phyloP scores from a whole-genome alignment of 2,888 invertebrate species.

The Ochropleura plecta region DNA sequence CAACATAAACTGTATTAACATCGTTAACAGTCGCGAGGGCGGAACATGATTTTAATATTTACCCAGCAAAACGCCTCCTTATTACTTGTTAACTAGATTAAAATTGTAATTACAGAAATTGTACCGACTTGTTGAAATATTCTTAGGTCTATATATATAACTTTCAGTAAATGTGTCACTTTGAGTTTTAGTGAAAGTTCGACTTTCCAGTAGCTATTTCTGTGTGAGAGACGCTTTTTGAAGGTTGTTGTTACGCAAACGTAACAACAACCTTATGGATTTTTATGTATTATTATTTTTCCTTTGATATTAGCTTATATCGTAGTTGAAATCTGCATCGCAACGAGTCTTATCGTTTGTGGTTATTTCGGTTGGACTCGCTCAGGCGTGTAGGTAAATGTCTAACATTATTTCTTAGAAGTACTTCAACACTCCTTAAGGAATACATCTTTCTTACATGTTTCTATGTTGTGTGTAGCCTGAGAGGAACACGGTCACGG shows the following conservation, averaged over 20 bases:
- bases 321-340: too few relatives aligned
- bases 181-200: not conserved
- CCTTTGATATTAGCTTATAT: too few relatives aligned
- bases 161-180: not conserved
- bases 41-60: conserved; percentile 66
- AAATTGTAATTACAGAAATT: conserved; percentile 43
- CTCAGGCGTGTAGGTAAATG: not conserved
- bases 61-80: conserved; percentile 60
- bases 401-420: conserved; percentile 12
- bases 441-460: conserved; percentile 18
- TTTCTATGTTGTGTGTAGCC: not conserved
- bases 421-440: conserved; percentile 23
- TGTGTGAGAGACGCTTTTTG: not conserved
- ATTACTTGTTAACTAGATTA: conserved; percentile 64
- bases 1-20: conserved; percentile 63
- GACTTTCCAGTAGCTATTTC: not conserved
- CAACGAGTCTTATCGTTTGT: not conserved
- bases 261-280: too few relatives aligned
- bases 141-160: not conserved
- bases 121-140: conserved; percentile 24
- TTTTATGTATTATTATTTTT: not conserved
- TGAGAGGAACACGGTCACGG: not conserved
- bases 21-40: conserved; percentile 54
- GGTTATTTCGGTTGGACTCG: not conserved
- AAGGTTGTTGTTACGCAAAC: not conserved